These are phyloP conservation scores for Agriotes lineatus DNA, from an alignment of 2,888 invertebrate genomes.

Conservation along the genomic window DNA sequence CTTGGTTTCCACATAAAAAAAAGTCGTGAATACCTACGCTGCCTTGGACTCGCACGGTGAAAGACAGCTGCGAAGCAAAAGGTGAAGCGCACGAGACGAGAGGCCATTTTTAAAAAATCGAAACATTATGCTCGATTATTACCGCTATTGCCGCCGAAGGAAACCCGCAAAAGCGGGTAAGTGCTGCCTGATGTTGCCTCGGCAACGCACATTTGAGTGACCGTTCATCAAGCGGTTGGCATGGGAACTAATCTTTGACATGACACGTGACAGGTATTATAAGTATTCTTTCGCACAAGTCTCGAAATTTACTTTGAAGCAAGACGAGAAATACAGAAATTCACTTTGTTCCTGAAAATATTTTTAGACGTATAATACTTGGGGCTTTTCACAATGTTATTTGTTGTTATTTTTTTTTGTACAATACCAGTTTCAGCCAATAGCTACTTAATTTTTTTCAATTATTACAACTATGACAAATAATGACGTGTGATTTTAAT, in stretches of 20 bases:
- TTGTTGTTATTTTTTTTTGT: too few relatives aligned
- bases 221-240: constrained; percentile 44
- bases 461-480: too few relatives aligned
- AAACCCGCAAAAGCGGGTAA: constrained; percentile 31
- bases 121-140: constrained; percentile 32
- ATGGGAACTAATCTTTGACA: constrained; percentile 45
- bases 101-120: constrained; percentile 29
- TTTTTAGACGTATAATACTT: too few relatives aligned
- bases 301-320: constrained; percentile 14
- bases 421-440: too few relatives aligned
- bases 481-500: too few relatives aligned
- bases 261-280: constrained; percentile 45
- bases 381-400: too few relatives aligned
- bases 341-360: too few relatives aligned
- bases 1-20: too few relatives aligned
- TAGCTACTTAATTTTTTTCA: too few relatives aligned
- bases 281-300: constrained; percentile 35
- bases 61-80: neutral
- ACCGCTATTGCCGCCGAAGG: constrained; percentile 18
- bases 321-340: neutral
- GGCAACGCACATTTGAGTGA: constrained; percentile 44
- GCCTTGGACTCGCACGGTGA: neutral
- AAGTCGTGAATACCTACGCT: too few relatives aligned
- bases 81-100: neutral
- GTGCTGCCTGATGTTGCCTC: constrained; percentile 39